These are phyloP conservation scores for Sardina pilchardus DNA, from an alignment of 2,113 vertebrate species.

Conservation along the genomic window DNA sequence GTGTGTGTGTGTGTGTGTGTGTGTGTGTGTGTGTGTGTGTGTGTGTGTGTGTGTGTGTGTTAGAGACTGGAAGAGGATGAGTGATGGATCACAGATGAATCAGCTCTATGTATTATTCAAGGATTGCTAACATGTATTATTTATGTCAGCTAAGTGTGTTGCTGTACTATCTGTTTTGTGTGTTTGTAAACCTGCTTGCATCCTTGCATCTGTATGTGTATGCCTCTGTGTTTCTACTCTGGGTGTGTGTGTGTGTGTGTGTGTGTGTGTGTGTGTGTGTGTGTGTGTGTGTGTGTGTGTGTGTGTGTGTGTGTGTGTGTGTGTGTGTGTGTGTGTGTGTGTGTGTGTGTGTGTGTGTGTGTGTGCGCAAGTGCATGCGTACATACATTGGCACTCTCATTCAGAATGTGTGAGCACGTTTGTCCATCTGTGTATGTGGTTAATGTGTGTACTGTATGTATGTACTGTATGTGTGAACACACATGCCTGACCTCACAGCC, in stretches of 20 bases:
- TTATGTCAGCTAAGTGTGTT: background rate
- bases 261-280: background rate
- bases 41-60: background rate
- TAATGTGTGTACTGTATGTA: background rate
- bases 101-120: background rate
- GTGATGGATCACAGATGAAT: background rate
- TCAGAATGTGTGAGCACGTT: background rate
- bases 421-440: background rate
- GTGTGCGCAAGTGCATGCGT: background rate
- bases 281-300: background rate
- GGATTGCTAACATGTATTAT: background rate
- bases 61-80: background rate
- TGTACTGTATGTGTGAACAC: no score
- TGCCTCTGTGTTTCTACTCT: background rate
- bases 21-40: background rate
- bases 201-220: background rate
- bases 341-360: slow-evolving; percentile 16
- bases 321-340: background rate
- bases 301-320: background rate
- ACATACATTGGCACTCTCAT: background rate
- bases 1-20: background rate
- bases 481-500: no score
- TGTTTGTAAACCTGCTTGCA: background rate
- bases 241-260: background rate
- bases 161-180: background rate